phyloP scores from a whole-genome alignment of 2,797 vertebrate genomes.

The Pyrocephalus nanus region DNA sequence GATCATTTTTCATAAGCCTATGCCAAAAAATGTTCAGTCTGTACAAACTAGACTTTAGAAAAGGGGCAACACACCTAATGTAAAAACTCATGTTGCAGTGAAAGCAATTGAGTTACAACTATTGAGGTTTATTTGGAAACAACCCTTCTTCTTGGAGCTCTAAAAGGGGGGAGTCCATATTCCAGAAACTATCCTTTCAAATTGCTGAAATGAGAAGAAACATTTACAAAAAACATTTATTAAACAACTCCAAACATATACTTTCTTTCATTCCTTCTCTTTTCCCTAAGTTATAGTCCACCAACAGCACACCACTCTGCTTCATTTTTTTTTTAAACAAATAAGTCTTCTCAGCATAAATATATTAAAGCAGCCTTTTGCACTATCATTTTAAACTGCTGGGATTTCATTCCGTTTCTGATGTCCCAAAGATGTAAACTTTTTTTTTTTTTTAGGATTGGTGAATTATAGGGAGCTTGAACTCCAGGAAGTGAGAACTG shows the following conservation, averaged over 20 bases:
- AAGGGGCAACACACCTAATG: not conserved
- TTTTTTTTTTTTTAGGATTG: not conserved
- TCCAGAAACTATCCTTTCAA: not conserved
- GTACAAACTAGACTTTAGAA: not conserved
- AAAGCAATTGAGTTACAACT: not conserved
- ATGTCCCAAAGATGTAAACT: not conserved
- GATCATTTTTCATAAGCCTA: not conserved
- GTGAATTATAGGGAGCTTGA: not conserved
- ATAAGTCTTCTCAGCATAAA: not conserved
- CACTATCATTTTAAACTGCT: not conserved
- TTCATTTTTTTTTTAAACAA: not conserved
- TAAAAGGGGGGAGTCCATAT: not conserved
- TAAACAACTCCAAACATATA: not conserved
- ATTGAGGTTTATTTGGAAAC: not conserved
- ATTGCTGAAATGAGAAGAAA: not conserved
- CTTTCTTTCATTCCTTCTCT: not conserved
- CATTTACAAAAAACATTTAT: not conserved
- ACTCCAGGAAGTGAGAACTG: not conserved
- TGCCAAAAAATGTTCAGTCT: conserved; percentile 7
- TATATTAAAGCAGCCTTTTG: not conserved
- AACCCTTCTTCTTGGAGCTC: not conserved
- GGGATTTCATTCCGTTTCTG: not conserved
- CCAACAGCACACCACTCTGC: not conserved
- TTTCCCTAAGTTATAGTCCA: not conserved
- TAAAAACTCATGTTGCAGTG: not conserved